Percentiles rank a stretch among this genome's conserved stretches.
phyloP scores from a whole-genome alignment of 1,140 invertebrate species.

The Caenorhabditis remanei region DNA sequence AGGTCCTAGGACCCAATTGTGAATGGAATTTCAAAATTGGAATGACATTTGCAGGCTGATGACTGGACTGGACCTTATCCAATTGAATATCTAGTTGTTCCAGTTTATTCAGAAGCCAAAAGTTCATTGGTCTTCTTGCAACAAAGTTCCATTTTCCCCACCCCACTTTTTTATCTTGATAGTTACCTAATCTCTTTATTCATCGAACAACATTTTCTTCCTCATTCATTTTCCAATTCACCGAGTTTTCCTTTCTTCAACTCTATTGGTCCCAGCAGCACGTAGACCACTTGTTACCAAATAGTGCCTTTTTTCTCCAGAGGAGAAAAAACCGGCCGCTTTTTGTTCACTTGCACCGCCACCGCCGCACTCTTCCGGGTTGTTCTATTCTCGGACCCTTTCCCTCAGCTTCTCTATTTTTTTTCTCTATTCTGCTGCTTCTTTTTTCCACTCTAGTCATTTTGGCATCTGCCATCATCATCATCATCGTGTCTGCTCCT shows the following conservation, averaged over 20 bases:
- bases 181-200: conserved; percentile 13
- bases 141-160: neutral
- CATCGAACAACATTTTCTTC: conserved; percentile 16
- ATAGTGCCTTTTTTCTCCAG: neutral
- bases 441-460: conserved; percentile 15
- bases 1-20: neutral
- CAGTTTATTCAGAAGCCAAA: neutral
- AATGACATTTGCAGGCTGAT: neutral
- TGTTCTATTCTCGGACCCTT: conserved; percentile 38
- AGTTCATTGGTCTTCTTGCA: neutral
- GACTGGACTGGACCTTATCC: neutral
- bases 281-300: conserved; percentile 31
- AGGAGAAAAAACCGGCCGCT: neutral
- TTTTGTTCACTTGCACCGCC: conserved; percentile 33
- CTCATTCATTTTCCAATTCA: conserved; percentile 19
- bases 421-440: neutral
- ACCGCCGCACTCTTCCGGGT: conserved; percentile 37
- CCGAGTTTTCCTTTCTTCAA: conserved; percentile 19
- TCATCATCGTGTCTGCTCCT: conserved; percentile 46
- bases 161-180: neutral
- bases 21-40: conserved; percentile 6
- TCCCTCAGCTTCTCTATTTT: neutral
- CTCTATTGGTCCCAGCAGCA: neutral
- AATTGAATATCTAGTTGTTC: conserved; percentile 27
- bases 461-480: conserved; percentile 10